Evolutionary conservation across 2,113 vertebrate genomes (phyloP).

Genomic region (Dolichotis patagonum): DNA sequence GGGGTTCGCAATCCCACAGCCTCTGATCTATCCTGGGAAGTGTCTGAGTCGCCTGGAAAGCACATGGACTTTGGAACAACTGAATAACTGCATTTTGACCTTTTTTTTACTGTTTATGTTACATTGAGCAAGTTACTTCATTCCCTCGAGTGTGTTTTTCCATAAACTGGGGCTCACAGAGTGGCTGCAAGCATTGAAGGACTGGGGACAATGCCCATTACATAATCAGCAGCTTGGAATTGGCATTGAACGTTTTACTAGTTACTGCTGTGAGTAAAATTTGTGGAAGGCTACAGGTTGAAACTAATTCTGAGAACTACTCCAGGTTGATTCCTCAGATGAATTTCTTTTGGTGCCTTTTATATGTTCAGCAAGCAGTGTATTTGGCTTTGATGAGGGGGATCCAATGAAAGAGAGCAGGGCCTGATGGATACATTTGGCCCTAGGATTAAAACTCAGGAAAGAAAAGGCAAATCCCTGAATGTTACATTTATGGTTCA

Average conservation of each 20-base stretch:
- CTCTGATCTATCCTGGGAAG: fast-evolving
- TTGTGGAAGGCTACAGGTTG: background rate
- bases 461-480: background rate
- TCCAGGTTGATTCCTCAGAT: constrained; percentile 2
- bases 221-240: background rate
- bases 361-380: background rate
- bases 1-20: background rate
- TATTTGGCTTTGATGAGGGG: constrained; percentile 4
- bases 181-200: background rate
- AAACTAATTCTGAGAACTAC: constrained; percentile 29
- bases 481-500: background rate
- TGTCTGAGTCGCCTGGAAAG: background rate
- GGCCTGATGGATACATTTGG: background rate
- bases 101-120: background rate
- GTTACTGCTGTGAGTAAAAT: background rate
- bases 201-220: background rate
- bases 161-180: background rate
- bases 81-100: background rate
- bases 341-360: background rate
- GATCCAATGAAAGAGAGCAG: background rate
- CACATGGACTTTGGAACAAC: background rate
- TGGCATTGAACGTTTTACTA: constrained; percentile 9
- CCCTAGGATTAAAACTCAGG: background rate
- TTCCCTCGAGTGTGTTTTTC: constrained; percentile 30
- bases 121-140: background rate